phyloP scores from a whole-genome alignment of 2,797 vertebrate genomes.

The Alectoris magna region DNA sequence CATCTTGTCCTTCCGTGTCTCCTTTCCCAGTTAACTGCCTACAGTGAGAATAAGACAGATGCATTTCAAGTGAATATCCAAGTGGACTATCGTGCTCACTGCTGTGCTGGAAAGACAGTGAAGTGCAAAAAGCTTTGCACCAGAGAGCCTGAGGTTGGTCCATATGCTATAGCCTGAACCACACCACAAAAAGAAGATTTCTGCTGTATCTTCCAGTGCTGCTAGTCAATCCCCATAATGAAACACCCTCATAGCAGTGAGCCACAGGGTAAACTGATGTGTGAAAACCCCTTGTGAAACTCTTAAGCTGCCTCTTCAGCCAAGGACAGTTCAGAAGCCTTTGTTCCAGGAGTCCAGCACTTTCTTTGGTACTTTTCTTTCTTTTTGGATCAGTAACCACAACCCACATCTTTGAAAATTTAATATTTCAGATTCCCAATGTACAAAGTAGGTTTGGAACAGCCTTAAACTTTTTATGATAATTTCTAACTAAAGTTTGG shows the following conservation, averaged over 20 bases:
- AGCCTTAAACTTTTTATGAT: neutral
- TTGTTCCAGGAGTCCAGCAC: neutral
- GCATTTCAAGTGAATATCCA: neutral
- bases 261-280: neutral
- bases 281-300: neutral
- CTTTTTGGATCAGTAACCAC: neutral
- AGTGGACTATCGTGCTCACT: neutral
- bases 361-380: neutral
- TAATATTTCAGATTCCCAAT: neutral
- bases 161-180: neutral
- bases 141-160: neutral
- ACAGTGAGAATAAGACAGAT: neutral
- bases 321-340: neutral
- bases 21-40: conserved; percentile 2
- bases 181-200: neutral
- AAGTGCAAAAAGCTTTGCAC: neutral
- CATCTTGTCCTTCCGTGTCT: conserved; percentile 1
- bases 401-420: neutral
- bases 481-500: neutral
- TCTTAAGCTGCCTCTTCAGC: neutral
- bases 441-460: neutral
- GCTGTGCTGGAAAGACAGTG: neutral
- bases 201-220: neutral
- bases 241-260: neutral
- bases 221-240: neutral